Percentiles rank a stretch among this genome's conserved stretches.
These are phyloP conservation scores for Gymnobelideus leadbeateri DNA, from an alignment of 2,113 vertebrate species.

Conservation along the genomic window DNA sequence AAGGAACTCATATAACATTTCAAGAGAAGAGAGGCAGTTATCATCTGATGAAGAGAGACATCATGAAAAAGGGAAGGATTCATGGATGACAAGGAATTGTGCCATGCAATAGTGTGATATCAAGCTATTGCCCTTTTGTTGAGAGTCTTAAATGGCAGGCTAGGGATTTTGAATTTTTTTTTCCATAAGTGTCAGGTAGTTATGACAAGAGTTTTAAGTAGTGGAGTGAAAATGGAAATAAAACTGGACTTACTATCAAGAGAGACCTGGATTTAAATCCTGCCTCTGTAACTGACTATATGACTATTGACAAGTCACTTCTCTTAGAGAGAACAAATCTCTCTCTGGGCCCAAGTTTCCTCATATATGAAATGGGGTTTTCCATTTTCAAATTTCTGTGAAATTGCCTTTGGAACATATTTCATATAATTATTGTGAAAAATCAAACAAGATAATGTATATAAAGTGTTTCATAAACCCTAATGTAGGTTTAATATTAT, in stretches of 20 bases:
- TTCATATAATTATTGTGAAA: neutral
- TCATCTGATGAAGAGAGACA: no score
- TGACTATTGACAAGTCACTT: fast-evolving
- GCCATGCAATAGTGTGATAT: no score
- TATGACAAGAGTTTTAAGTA: no score
- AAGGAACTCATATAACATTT: no score
- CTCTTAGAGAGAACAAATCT: neutral
- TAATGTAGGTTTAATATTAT: neutral
- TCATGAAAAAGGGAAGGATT: no score
- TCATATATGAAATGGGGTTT: neutral
- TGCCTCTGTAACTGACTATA: fast-evolving
- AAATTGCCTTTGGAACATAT: neutral
- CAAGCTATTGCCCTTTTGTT: no score
- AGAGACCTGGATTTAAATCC: fast-evolving
- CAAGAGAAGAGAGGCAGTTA: no score
- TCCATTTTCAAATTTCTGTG: no score
- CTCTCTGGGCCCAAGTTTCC: neutral
- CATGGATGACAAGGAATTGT: no score
- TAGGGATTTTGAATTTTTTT: no score
- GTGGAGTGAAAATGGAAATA: neutral
- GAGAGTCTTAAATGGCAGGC: no score
- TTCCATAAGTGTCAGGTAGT: no score
- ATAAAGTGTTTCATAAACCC: neutral
- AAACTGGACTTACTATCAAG: neutral
- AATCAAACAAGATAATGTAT: neutral